phyloP scores from a whole-genome alignment of 1,140 invertebrate genomes.

The Hyphantria cunea region DNA sequence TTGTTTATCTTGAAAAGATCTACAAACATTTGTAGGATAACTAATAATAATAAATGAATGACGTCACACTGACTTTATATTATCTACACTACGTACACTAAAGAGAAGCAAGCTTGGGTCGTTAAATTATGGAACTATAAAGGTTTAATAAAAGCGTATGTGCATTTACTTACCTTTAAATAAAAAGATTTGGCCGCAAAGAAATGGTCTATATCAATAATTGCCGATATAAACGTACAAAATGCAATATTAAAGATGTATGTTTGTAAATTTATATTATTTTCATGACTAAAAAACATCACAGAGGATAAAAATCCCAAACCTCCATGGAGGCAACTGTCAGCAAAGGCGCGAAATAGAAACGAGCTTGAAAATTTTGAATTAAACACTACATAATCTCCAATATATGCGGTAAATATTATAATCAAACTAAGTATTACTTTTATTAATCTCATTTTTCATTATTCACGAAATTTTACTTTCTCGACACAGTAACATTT shows the following conservation, averaged over 20 bases:
- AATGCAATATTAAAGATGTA: slow-evolving; percentile 50
- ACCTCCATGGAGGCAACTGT: slow-evolving; percentile 51
- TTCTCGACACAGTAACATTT: slow-evolving; percentile 16
- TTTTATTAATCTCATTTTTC: slow-evolving; percentile 45
- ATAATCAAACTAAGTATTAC: slow-evolving; percentile 47
- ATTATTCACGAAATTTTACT: background rate
- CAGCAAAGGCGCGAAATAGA: slow-evolving; percentile 50
- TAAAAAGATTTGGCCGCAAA: slow-evolving; percentile 58
- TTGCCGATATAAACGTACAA: slow-evolving; percentile 55
- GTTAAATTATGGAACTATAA: too few relatives aligned
- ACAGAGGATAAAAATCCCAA: slow-evolving; percentile 56
- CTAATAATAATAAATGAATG: too few relatives aligned
- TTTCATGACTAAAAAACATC: slow-evolving; percentile 54
- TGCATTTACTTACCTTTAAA: slow-evolving; percentile 54
- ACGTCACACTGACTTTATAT: too few relatives aligned
- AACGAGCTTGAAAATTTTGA: slow-evolving; percentile 54
- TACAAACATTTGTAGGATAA: too few relatives aligned
- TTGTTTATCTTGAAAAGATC: too few relatives aligned
- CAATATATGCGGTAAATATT: slow-evolving; percentile 43
- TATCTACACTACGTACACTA: too few relatives aligned
- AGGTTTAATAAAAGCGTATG: background rate
- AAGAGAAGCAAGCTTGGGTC: too few relatives aligned
- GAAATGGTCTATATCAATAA: slow-evolving; percentile 66
- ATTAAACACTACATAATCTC: slow-evolving; percentile 62
- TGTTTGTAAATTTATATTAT: slow-evolving; percentile 36